Evolutionary conservation across 2,888 invertebrate species (phyloP), one percentile per base, ranked within the genome.

Genomic region (Melolontha melolontha): DNA sequence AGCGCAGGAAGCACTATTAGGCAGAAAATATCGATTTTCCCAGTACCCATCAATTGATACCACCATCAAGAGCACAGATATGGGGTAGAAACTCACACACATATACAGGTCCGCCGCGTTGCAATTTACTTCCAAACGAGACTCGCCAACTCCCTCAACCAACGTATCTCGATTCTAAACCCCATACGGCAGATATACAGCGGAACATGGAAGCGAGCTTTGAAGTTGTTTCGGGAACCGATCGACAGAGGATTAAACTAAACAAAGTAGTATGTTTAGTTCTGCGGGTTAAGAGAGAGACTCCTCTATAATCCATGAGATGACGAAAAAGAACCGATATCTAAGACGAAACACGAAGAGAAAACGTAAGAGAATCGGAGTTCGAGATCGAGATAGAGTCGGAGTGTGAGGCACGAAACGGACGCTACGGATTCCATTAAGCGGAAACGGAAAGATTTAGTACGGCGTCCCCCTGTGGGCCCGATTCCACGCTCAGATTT

Each of bases 401-500:
- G 54, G 40, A 14, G 40, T 11, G 17, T 40, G 41, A 16, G 39
- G 52, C 14, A 55, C 22, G 27, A 47, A 59, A 59, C 59, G 59
- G 59, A 59, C 59, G 59, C 29, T 59, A 59, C 59, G 44, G 66
- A 66, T 57, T 66, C 66, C 55, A 66, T 66, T 66, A 66, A 57
- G 66, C 59, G 59, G 59, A 59, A 59, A 59, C 59, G 59, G 57
- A 66, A 66, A 70, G 70, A 70, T 70, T 70, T 70, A 70, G 54
- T 34, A 55, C 65, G 50, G 16, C 42, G 14, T 50, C 70, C 70
- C 68, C 67, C 52, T 65, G 66, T 64, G 68, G 68, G 70, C 67
- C 69, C 7, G 34, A 34, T 34, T 34, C 71, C 70, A 75, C 74
- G 72, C 72, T 71, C 74, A 77, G 79, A 80, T 80, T 79, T 79